Percentiles rank a stretch among this genome's conserved stretches.
phyloP scores from a whole-genome alignment of 2,888 invertebrate genomes.

The Drosophila mettleri region DNA sequence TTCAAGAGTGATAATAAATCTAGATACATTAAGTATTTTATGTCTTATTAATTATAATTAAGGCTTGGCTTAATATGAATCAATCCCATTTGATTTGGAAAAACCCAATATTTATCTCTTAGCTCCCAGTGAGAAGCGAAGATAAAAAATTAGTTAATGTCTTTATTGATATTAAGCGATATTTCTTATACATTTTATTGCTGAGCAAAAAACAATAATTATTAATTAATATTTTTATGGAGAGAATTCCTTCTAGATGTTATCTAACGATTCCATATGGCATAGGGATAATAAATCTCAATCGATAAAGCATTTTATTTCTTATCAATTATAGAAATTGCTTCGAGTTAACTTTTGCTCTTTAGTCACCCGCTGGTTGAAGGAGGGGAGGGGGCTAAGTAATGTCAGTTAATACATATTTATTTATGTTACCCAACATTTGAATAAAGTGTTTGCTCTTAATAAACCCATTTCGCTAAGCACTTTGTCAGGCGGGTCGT shows the following conservation, averaged over 20 bases:
- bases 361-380: conserved; percentile 2
- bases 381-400: conserved; percentile 5
- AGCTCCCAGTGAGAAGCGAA: background rate
- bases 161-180: background rate
- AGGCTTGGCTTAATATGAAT: background rate
- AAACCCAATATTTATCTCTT: background rate
- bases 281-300: conserved; percentile 9
- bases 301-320: conserved; percentile 9
- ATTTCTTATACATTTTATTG: background rate
- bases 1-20: background rate
- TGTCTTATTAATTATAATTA: background rate
- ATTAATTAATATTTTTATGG: background rate
- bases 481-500: conserved; percentile 50
- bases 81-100: background rate
- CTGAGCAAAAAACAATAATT: background rate
- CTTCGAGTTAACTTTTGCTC: conserved; percentile 19
- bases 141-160: background rate
- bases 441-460: conserved; percentile 76
- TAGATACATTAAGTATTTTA: background rate
- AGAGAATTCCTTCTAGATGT: too few species aligned
- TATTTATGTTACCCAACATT: conserved; percentile 70
- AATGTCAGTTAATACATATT: conserved; percentile 57
- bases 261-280: background rate
- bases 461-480: conserved; percentile 78
- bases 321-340: conserved; percentile 10